phyloP scores from a whole-genome alignment of 2,797 vertebrate species.

The Acropternis orthonyx region DNA sequence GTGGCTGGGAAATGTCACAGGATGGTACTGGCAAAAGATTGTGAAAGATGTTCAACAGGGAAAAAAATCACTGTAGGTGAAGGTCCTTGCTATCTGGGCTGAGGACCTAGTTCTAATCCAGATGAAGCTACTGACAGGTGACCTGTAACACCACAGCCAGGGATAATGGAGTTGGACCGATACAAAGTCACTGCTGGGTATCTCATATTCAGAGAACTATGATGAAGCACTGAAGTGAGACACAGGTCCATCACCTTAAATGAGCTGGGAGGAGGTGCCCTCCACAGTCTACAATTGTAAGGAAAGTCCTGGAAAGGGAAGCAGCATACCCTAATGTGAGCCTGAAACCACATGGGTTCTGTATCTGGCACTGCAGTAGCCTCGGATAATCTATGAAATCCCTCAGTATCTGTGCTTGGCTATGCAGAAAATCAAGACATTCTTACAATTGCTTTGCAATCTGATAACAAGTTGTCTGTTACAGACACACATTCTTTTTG shows the following conservation, averaged over 20 bases:
- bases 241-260: neutral
- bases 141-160: neutral
- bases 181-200: neutral
- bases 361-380: neutral
- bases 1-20: neutral
- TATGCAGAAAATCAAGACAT: neutral
- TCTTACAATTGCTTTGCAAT: neutral
- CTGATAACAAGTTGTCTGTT: neutral
- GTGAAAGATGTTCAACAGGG: neutral
- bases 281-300: neutral
- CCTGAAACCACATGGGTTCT: neutral
- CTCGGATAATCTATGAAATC: neutral
- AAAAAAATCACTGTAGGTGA: neutral
- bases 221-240: neutral
- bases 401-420: neutral
- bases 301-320: neutral
- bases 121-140: neutral
- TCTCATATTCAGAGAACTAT: neutral
- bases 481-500: neutral
- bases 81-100: neutral
- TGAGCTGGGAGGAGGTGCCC: neutral
- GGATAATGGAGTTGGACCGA: neutral
- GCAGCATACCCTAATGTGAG: neutral
- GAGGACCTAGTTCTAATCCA: neutral
- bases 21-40: neutral